Conservation (phyloP, 2,888 invertebrate genomes). For the Penaeus monodon region DNA sequence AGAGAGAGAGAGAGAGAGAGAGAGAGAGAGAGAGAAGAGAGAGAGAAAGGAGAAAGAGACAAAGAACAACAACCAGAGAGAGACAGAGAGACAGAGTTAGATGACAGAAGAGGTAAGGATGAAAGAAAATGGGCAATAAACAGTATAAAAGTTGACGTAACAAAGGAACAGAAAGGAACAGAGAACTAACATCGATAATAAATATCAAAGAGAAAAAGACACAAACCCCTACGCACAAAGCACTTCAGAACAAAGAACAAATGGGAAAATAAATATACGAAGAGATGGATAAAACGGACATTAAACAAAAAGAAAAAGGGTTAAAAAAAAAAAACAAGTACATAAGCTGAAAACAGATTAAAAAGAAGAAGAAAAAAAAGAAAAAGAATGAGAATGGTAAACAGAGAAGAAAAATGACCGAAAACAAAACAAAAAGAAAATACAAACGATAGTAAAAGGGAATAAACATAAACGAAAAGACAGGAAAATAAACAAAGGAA, state of each 20-base stretch:
- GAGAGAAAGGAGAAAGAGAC: too few species aligned
- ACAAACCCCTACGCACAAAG: not conserved
- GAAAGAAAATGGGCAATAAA: too few species aligned
- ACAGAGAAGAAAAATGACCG: not conserved
- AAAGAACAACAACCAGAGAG: not conserved
- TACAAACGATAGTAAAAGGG: not conserved
- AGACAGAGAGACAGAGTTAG: not conserved
- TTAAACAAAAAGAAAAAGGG: too few species aligned
- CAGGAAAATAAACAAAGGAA: not conserved
- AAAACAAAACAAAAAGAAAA: not conserved
- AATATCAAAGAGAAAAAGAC: not conserved
- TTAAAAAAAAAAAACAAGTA: too few species aligned
- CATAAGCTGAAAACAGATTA: too few species aligned
- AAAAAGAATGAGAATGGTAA: not conserved
- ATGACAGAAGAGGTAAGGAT: not conserved
- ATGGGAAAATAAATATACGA: not conserved
- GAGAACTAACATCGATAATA: not conserved
- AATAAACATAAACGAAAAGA: not conserved
- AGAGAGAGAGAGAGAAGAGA: too few species aligned
- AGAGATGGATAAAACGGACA: not conserved
- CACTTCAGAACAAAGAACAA: slow-evolving; percentile 7
- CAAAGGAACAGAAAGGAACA: not conserved
- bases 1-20: not conserved
- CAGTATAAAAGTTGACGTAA: too few species aligned
- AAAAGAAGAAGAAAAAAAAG: not conserved